Evolutionary conservation across 2,797 vertebrate species (phyloP).

Genomic region (Echeneis naucrates): DNA sequence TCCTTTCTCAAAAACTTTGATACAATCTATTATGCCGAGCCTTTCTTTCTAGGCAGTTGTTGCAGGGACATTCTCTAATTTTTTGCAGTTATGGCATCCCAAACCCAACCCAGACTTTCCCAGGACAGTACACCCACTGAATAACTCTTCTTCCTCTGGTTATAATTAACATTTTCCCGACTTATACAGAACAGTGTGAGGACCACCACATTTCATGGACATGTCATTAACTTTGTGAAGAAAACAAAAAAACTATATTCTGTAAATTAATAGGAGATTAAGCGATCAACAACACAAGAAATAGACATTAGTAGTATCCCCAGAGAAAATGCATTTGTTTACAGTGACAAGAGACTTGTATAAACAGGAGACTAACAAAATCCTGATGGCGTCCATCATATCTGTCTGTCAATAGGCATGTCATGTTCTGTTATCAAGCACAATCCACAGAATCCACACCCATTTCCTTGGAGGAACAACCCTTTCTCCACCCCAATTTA

Average conservation of each 20-base stretch:
- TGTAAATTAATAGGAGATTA: conserved; percentile 1
- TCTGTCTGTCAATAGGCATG: conserved; percentile 28
- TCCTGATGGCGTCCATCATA: conserved; percentile 36
- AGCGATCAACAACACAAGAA: conserved; percentile 12
- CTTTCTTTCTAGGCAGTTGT: neutral
- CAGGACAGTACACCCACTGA: conserved; percentile 1
- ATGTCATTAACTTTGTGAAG: conserved; percentile 2
- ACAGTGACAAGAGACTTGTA: conserved; percentile 42
- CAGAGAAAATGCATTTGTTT: conserved; percentile 61
- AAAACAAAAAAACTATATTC: conserved; percentile 11
- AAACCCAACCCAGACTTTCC: conserved; percentile 17
- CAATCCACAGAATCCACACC: conserved; percentile 49
- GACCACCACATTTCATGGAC: conserved; percentile 29
- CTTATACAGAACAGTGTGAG: conserved; percentile 18
- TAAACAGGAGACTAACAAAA: conserved; percentile 69
- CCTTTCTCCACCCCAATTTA: conserved; percentile 31
- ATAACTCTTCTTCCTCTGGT: conserved; percentile 15
- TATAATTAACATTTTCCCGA: conserved; percentile 31
- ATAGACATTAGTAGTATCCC: conserved; percentile 19
- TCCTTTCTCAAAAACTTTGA: neutral
- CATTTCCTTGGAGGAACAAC: conserved; percentile 60
- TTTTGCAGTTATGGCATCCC: neutral
- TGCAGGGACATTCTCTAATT: conserved; percentile 23
- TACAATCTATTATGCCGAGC: conserved; percentile 4
- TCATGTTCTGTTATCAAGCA: conserved; percentile 42